Evolutionary conservation across 1,140 invertebrate genomes (phyloP).

Genomic region (Teleopsis dalmanni): DNA sequence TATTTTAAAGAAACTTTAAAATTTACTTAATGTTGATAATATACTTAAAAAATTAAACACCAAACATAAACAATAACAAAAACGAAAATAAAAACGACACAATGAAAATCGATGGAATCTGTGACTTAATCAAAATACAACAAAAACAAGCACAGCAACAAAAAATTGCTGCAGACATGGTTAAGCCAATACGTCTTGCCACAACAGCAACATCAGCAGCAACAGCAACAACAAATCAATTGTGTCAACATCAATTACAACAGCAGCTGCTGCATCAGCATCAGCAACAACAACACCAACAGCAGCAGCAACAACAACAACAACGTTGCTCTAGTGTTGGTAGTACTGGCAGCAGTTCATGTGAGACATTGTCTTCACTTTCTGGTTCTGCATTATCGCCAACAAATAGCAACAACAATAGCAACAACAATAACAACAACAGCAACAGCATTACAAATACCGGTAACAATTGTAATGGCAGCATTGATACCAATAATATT

Average conservation of each 20-base stretch:
- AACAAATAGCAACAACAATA: constrained; percentile 3
- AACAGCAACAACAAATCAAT: constrained; percentile 6
- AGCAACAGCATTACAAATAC: background rate
- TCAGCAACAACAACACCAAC: constrained; percentile 1
- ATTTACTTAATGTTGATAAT: background rate
- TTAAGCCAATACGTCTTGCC: background rate
- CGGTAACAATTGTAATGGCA: background rate
- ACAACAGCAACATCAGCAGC: background rate
- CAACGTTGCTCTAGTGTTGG: constrained; percentile 39
- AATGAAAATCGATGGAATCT: background rate
- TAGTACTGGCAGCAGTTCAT: constrained; percentile 36
- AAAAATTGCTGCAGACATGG: constrained; percentile 3
- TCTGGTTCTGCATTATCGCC: constrained; percentile 19
- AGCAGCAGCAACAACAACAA: constrained; percentile 17
- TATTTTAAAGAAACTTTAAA: background rate
- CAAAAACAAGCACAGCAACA: background rate
- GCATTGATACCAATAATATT: too few species aligned
- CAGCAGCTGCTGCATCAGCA: background rate
- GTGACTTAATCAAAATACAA: constrained; percentile 2
- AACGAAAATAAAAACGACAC: background rate
- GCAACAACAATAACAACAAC: background rate
- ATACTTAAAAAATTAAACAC: background rate
- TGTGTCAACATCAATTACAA: constrained; percentile 18
- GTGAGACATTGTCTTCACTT: constrained; percentile 32
- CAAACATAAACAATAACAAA: background rate